Percentiles rank a stretch among this genome's conserved stretches.
Conservation (phyloP, 2,113 vertebrate genomes). For the Ctenomys sociabilis region DNA sequence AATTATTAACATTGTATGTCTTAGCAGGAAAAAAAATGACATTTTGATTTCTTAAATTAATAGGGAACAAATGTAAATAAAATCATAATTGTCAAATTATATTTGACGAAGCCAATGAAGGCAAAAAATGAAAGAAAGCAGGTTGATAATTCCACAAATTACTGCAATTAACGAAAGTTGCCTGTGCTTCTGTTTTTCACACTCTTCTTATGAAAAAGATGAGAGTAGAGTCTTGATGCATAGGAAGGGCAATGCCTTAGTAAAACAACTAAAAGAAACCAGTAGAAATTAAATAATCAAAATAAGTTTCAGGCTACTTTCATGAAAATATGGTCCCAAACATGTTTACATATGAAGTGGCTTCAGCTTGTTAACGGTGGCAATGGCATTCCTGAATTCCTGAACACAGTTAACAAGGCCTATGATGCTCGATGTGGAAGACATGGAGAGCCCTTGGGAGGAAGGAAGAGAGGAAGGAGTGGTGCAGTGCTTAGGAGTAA, state of each 20-base stretch:
- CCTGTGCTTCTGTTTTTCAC: neutral
- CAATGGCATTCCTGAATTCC: constrained; percentile 11
- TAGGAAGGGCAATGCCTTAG: neutral
- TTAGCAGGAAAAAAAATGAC: constrained; percentile 57
- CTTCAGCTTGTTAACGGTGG: constrained; percentile 47
- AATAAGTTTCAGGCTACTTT: constrained; percentile 27
- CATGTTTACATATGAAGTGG: constrained; percentile 13
- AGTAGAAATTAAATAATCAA: constrained; percentile 10
- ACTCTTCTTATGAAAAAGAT: neutral
- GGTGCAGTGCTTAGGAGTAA: neutral
- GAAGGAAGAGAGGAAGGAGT: neutral
- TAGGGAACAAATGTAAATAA: constrained; percentile 64
- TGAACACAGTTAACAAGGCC: neutral
- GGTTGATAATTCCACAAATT: constrained; percentile 47
- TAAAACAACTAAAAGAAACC: neutral
- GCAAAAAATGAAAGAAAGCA: constrained; percentile 7
- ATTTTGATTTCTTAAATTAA: constrained; percentile 62
- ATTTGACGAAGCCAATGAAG: constrained; percentile 63
- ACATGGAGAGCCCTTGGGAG: neutral
- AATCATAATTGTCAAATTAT: constrained; percentile 7
- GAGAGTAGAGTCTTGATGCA: neutral
- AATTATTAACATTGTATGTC: constrained; percentile 79
- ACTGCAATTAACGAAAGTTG: constrained; percentile 44
- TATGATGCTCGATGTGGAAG: neutral
- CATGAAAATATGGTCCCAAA: neutral